A percentile compares a stretch with the other conserved stretches of the same genome.
phyloP scores from a whole-genome alignment of 2,888 invertebrate species.

The Amphipyra berbera region DNA sequence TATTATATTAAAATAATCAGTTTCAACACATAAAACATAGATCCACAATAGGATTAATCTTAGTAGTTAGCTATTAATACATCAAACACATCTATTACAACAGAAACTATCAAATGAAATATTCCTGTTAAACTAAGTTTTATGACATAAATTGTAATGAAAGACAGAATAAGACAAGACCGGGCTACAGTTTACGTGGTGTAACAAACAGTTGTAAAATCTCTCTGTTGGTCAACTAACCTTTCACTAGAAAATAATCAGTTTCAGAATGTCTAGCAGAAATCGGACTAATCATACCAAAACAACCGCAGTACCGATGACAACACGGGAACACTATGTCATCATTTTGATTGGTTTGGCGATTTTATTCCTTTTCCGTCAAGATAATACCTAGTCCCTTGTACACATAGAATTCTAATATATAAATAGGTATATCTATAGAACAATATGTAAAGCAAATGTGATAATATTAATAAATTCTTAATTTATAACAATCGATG shows the following conservation, averaged over 20 bases:
- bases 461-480: not conserved
- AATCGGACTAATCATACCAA: slow-evolving; percentile 5
- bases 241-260: not conserved
- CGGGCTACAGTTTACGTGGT: not conserved
- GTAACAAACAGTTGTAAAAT: not conserved
- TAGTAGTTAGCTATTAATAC: no score
- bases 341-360: slow-evolving; percentile 28
- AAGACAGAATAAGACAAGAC: not conserved
- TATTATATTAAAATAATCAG: no score
- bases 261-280: slow-evolving; percentile 34
- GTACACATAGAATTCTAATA: not conserved
- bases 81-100: no score
- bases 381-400: not conserved
- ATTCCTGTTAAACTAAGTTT: no score
- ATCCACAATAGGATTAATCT: no score
- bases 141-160: no score
- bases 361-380: slow-evolving; percentile 20
- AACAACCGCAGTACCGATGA: not conserved
- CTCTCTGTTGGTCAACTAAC: not conserved
- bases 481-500: not conserved
- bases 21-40: no score
- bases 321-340: slow-evolving; percentile 18
- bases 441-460: slow-evolving; percentile 3
- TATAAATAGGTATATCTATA: not conserved
- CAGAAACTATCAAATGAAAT: no score